Conservation (phyloP, 2,113 vertebrate species). For the Spilogale gracilis region DNA sequence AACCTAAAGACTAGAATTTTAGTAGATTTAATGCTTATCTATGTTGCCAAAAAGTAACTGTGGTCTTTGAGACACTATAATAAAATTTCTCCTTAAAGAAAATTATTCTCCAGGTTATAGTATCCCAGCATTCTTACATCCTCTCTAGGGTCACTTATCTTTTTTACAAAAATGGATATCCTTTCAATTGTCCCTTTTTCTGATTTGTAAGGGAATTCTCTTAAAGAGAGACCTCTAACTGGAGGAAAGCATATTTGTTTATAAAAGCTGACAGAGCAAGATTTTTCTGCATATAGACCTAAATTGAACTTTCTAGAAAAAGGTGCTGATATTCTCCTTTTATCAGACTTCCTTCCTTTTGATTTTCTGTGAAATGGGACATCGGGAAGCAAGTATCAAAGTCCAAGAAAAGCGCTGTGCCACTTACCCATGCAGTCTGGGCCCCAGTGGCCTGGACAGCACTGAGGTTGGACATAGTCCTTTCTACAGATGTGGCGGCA, state of each 20-base stretch:
- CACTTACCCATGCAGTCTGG: constrained; percentile 89
- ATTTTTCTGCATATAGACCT: neutral
- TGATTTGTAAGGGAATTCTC: neutral
- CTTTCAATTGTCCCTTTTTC: constrained; percentile 28
- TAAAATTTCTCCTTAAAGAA: constrained; percentile 23
- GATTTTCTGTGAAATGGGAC: neutral
- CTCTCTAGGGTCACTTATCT: neutral
- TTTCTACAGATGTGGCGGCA: constrained; percentile 87
- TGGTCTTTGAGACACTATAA: neutral
- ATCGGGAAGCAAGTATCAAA: neutral
- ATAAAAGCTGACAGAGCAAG: constrained; percentile 12
- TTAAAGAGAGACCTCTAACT: neutral
- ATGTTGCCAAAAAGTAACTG: neutral
- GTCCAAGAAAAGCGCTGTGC: neutral
- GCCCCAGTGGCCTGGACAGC: constrained; percentile 90
- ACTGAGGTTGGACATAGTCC: constrained; percentile 84
- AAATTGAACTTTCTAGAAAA: constrained; percentile 35
- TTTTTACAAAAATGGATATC: neutral
- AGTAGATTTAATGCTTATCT: neutral
- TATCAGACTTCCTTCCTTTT: neutral
- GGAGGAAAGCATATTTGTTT: constrained; percentile 23
- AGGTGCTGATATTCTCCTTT: neutral
- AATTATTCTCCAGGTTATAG: neutral
- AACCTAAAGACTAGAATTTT: neutral
- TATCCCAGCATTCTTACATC: neutral